These are phyloP conservation scores for Harpegnathos saltator DNA, from an alignment of 1,140 invertebrate genomes.

Conservation along the genomic window DNA sequence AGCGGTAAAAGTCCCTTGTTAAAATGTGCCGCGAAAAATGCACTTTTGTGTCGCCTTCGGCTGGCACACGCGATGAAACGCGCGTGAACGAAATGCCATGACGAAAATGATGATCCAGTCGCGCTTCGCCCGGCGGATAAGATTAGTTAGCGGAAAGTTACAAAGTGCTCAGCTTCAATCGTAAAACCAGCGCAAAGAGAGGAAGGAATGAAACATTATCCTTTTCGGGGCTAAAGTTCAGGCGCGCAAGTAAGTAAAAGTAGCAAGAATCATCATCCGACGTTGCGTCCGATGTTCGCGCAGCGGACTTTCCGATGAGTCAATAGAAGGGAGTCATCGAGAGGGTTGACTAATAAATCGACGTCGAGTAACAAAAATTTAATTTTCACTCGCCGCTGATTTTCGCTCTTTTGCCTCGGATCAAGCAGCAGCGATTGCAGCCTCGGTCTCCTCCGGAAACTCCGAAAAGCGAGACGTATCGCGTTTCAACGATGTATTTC, in stretches of 20 bases:
- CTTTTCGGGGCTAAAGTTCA: too few species aligned
- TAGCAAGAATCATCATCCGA: too few species aligned
- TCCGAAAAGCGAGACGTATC: background rate
- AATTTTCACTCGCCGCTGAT: too few species aligned
- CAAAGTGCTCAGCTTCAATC: background rate
- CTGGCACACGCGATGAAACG: constrained; percentile 14
- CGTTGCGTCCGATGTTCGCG: too few species aligned
- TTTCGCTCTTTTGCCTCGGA: too few species aligned
- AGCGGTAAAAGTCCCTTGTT: constrained; percentile 31
- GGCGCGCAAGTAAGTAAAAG: too few species aligned
- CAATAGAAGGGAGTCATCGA: too few species aligned
- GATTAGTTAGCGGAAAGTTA: background rate
- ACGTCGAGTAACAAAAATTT: too few species aligned
- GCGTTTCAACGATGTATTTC: background rate
- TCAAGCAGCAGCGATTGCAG: background rate
- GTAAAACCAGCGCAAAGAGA: too few species aligned
- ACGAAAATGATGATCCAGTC: background rate
- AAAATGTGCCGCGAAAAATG: constrained; percentile 1
- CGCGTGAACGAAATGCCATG: background rate
- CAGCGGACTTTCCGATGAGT: too few species aligned
- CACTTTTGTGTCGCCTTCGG: background rate
- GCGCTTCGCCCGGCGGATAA: background rate
- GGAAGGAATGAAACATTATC: too few species aligned
- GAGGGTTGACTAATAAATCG: too few species aligned
- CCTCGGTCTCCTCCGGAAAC: background rate